These are phyloP conservation scores for Gibbula magus DNA, from an alignment of 2,888 invertebrate species.

Conservation along the genomic window DNA sequence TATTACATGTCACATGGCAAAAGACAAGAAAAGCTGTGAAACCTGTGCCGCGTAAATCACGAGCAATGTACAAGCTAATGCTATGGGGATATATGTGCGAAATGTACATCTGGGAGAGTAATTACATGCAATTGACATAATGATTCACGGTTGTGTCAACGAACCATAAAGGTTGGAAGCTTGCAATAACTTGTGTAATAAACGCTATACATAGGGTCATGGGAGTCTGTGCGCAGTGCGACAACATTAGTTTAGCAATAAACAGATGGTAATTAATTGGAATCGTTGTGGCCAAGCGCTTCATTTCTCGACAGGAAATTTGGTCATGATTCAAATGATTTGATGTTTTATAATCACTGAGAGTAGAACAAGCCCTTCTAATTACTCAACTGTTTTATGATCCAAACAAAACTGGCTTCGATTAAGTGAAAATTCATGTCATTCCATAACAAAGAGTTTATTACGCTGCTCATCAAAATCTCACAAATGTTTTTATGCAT, in stretches of 20 bases:
- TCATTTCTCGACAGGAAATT: not conserved
- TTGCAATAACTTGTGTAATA: not conserved
- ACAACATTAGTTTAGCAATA: not conserved
- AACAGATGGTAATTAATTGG: not conserved
- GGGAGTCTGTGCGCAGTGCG: not conserved
- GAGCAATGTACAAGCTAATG: not conserved
- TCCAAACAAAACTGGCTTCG: too few species aligned
- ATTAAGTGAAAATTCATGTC: too few species aligned
- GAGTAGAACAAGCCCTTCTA: not conserved
- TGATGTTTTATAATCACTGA: not conserved
- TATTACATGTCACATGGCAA: not conserved
- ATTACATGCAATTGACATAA: constrained; percentile 15
- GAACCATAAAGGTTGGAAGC: not conserved
- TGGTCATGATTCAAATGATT: not conserved
- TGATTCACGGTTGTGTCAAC: not conserved
- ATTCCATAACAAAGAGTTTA: too few species aligned
- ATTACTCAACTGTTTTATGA: too few species aligned
- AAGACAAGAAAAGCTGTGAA: not conserved
- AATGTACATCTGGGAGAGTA: not conserved
- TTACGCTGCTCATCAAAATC: too few species aligned
- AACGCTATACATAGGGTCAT: not conserved
- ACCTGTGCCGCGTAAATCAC: not conserved
- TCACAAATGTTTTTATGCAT: too few species aligned
- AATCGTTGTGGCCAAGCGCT: not conserved
- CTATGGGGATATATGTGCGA: not conserved